Evolutionary conservation across 2,888 invertebrate species (phyloP).

Genomic region (Myathropa florea): DNA sequence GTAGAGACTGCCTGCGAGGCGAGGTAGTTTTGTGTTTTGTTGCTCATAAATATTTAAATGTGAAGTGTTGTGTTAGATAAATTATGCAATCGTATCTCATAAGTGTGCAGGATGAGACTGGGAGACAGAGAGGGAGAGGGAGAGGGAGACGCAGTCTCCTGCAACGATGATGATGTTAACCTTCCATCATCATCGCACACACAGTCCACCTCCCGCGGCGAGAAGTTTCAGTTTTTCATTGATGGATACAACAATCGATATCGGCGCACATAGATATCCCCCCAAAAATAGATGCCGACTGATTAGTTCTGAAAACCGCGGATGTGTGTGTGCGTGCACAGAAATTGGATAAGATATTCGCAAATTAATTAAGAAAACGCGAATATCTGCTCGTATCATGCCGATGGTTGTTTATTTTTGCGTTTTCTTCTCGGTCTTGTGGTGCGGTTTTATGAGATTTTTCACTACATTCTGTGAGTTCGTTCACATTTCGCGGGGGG

Average conservation of each 20-base stretch:
- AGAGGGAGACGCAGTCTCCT: neutral
- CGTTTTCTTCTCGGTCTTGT: neutral
- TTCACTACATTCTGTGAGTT: slow-evolving; percentile 42
- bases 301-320: neutral
- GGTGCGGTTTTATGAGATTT: neutral
- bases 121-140: neutral
- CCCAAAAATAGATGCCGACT: neutral
- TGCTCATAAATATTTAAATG: neutral
- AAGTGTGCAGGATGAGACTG: too few species aligned
- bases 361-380: slow-evolving; percentile 55
- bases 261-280: neutral
- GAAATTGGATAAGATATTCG: slow-evolving; percentile 34
- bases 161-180: slow-evolving; percentile 22
- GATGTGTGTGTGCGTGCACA: neutral
- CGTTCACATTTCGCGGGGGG: slow-evolving; percentile 49
- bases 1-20: neutral
- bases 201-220: slow-evolving; percentile 21
- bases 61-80: neutral
- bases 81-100: slow-evolving; percentile 32
- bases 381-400: too few species aligned
- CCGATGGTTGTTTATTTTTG: neutral
- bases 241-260: slow-evolving; percentile 25
- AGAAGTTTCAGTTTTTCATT: slow-evolving; percentile 12
- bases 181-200: slow-evolving; percentile 28
- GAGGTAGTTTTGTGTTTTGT: neutral